Conservation (phyloP, 2,113 vertebrate genomes). For the Clarias magur region DNA sequence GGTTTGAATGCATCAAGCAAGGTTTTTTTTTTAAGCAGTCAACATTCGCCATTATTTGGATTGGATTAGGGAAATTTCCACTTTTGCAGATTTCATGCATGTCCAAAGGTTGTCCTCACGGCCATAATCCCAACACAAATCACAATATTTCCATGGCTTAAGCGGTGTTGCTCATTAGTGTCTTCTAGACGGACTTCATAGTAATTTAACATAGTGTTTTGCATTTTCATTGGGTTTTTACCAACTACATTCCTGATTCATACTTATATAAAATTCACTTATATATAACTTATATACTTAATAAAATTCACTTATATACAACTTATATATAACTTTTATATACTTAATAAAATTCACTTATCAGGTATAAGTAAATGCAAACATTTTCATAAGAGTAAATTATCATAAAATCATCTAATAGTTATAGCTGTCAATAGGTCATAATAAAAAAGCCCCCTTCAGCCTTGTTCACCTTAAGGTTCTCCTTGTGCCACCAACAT, state of each 20-base stretch:
- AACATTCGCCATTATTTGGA: neutral
- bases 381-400: neutral
- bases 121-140: neutral
- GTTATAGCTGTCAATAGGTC: neutral
- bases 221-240: neutral
- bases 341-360: too few relatives aligned
- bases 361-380: neutral
- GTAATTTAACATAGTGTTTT: neutral
- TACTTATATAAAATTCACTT: neutral
- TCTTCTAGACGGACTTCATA: neutral
- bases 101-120: neutral
- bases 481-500: too few relatives aligned
- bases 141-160: neutral
- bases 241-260: neutral
- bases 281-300: too few relatives aligned
- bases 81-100: neutral
- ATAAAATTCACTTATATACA: too few relatives aligned
- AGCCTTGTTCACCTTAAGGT: neutral
- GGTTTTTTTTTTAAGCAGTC: neutral
- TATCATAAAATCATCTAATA: neutral
- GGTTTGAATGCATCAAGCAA: neutral
- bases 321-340: too few relatives aligned
- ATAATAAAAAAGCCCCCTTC: neutral
- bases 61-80: neutral
- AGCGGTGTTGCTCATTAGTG: neutral